Percentiles rank a stretch among this genome's conserved stretches.
Evolutionary conservation across 2,888 invertebrate genomes (phyloP).

Genomic region (Hydrotaea cyrtoneurina): DNA sequence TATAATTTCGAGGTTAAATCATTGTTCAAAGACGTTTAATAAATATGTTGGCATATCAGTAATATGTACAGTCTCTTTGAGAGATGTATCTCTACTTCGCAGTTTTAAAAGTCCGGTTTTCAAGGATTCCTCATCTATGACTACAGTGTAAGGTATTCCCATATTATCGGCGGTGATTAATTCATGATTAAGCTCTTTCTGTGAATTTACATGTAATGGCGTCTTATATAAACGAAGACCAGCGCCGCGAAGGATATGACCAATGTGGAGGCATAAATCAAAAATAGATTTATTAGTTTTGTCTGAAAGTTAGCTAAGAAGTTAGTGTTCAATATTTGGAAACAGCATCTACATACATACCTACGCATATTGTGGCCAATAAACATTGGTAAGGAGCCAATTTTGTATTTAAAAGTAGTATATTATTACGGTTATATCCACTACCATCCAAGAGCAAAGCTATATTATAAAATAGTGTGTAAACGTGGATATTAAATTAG

Average conservation of each 20-base stretch:
- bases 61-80: constrained; percentile 88
- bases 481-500: not conserved
- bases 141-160: constrained; percentile 88
- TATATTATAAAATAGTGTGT: constrained; percentile 36
- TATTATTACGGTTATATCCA: constrained; percentile 81
- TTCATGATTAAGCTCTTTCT: constrained; percentile 60
- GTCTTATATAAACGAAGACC: constrained; percentile 78
- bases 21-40: constrained; percentile 80
- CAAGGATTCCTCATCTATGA: constrained; percentile 86
- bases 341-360: constrained; percentile 72
- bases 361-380: constrained; percentile 82
- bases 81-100: constrained; percentile 85
- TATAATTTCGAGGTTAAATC: too few relatives aligned
- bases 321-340: not conserved
- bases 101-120: constrained; percentile 86
- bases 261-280: constrained; percentile 83
- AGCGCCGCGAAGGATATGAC: constrained; percentile 81
- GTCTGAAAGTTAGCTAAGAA: constrained; percentile 25
- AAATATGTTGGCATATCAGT: constrained; percentile 85
- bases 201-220: constrained; percentile 72
- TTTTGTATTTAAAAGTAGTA: constrained; percentile 83
- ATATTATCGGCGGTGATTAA: constrained; percentile 73
- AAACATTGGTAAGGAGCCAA: constrained; percentile 89
- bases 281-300: constrained; percentile 77
- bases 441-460: constrained; percentile 81